These are phyloP conservation scores for Caenorhabditis panamensis DNA, from an alignment of 2,888 invertebrate genomes.

Conservation along the genomic window DNA sequence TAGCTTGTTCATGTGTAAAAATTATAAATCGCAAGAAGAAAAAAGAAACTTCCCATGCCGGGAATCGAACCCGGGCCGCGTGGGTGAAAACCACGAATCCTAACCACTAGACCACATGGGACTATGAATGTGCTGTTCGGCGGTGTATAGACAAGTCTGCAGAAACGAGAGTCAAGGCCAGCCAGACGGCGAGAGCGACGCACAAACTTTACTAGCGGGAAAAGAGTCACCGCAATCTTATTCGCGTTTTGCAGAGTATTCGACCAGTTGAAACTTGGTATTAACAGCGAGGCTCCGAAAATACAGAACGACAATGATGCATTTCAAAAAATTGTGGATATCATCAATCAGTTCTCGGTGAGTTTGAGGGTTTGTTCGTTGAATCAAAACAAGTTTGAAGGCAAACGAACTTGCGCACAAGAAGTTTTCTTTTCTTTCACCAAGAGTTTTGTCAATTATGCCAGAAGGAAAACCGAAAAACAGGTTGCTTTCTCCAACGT, in stretches of 20 bases:
- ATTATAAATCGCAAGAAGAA: constrained; percentile 9
- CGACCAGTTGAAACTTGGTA: constrained; percentile 58
- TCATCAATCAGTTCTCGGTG: constrained; percentile 61
- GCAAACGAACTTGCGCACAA: constrained; percentile 31
- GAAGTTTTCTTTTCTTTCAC: constrained; percentile 72
- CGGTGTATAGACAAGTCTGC: constrained; percentile 1
- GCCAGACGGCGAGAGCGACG: neutral
- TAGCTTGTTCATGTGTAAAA: neutral
- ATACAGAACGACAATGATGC: constrained; percentile 50
- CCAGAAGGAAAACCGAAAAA: constrained; percentile 65
- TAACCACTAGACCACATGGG: constrained; percentile 79
- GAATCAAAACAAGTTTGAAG: constrained; percentile 12
- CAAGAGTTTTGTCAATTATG: constrained; percentile 71
- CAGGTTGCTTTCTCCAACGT: constrained; percentile 71
- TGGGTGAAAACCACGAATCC: constrained; percentile 80
- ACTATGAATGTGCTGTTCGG: constrained; percentile 24
- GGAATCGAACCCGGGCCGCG: constrained; percentile 80
- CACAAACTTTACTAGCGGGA: neutral
- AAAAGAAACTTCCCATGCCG: constrained; percentile 76
- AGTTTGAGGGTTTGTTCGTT: neutral
- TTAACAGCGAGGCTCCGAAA: constrained; percentile 60
- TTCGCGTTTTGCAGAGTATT: constrained; percentile 60
- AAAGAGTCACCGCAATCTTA: neutral
- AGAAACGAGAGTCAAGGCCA: neutral
- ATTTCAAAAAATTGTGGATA: constrained; percentile 55